Evolutionary conservation across 2,113 vertebrate species (phyloP).

Genomic region (Glaucomys volans): DNA sequence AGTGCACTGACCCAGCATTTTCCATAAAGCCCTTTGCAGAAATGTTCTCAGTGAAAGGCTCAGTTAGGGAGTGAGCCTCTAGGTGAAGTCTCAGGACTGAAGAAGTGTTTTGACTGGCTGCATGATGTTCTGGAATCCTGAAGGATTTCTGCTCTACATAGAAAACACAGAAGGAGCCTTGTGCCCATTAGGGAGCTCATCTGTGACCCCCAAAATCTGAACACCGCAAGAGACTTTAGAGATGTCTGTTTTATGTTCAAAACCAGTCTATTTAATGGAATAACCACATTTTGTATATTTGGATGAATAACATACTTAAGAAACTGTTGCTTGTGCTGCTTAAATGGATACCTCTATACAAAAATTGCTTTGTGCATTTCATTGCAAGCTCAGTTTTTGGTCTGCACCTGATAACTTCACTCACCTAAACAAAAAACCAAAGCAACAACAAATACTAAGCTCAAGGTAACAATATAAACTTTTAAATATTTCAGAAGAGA

Average conservation of each 20-base stretch:
- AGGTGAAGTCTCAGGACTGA: neutral
- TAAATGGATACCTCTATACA: neutral
- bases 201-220: neutral
- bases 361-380: neutral
- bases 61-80: neutral
- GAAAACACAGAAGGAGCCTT: neutral
- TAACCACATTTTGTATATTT: neutral
- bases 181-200: neutral
- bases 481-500: neutral
- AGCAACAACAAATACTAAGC: neutral
- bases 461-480: neutral
- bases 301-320: neutral
- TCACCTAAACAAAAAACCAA: neutral
- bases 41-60: slow-evolving; percentile 8
- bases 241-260: neutral
- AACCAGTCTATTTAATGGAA: neutral
- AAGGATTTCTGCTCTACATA: too few relatives aligned
- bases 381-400: neutral
- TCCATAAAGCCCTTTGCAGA: slow-evolving; percentile 1
- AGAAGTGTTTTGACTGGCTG: neutral
- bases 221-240: neutral
- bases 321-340: neutral
- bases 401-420: neutral
- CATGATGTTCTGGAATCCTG: neutral
- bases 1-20: neutral